Conservation (phyloP, 2,797 vertebrate genomes). For the Paratrypauchen microcephalus region DNA sequence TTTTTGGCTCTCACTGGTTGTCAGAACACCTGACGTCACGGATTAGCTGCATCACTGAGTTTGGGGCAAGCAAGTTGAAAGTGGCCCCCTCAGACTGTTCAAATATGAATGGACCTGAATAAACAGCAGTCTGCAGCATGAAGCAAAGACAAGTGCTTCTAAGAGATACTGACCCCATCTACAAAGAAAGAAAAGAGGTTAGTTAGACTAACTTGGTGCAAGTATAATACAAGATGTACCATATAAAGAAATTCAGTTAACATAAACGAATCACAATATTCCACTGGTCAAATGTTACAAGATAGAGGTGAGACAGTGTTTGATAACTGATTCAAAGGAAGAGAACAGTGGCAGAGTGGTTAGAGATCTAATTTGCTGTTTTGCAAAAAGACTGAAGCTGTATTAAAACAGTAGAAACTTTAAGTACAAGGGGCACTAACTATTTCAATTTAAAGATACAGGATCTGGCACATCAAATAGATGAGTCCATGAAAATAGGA, state of each 20-base stretch:
- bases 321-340: too few species aligned
- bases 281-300: constrained; percentile 15
- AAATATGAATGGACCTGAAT: constrained; percentile 22
- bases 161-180: not conserved
- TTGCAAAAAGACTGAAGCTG: too few species aligned
- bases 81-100: constrained; percentile 5
- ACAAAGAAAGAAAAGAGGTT: constrained; percentile 13
- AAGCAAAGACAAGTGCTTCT: constrained; percentile 1
- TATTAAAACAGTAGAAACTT: too few species aligned
- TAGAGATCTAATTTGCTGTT: too few species aligned
- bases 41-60: constrained; percentile 19
- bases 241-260: constrained; percentile 22
- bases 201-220: constrained; percentile 16
- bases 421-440: too few species aligned
- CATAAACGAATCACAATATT: not conserved
- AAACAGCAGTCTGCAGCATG: not conserved
- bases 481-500: too few species aligned
- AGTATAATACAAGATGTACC: constrained; percentile 4
- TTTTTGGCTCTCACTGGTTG: not conserved
- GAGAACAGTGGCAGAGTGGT: not conserved
- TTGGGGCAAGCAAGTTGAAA: constrained; percentile 10
- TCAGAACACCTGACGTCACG: constrained; percentile 2
- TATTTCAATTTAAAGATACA: too few species aligned
- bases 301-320: not conserved
- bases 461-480: too few species aligned